Conservation (phyloP, 2,888 invertebrate species). For the Atethmia centrago region DNA sequence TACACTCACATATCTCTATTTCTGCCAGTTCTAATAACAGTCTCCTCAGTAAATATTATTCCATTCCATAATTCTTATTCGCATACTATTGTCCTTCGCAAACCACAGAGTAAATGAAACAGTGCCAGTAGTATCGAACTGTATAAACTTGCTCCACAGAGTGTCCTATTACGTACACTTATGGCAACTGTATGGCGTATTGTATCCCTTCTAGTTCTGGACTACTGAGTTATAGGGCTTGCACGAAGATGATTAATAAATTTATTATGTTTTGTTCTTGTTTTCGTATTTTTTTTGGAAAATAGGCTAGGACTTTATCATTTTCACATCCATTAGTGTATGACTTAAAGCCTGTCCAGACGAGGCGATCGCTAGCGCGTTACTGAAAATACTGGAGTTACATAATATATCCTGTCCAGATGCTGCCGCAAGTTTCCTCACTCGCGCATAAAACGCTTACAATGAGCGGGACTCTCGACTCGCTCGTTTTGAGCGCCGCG, state of each 20-base stretch:
- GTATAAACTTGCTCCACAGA: constrained; percentile 40
- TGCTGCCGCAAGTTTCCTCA: too few species aligned
- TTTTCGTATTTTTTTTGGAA: neutral
- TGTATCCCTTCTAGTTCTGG: constrained; percentile 58
- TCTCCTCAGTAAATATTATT: constrained; percentile 3
- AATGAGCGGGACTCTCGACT: too few species aligned
- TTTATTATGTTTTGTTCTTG: neutral
- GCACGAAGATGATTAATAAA: neutral
- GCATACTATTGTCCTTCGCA: constrained; percentile 5
- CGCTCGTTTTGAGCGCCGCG: too few species aligned
- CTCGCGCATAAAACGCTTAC: too few species aligned
- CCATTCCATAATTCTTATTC: neutral
- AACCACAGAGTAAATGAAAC: constrained; percentile 31
- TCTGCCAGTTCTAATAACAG: neutral
- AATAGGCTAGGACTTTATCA: neutral
- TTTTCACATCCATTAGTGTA: too few species aligned
- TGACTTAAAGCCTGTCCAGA: too few species aligned
- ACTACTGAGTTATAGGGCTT: constrained; percentile 51
- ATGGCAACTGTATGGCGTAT: constrained; percentile 62
- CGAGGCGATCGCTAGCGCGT: too few species aligned
- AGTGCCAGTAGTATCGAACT: constrained; percentile 33
- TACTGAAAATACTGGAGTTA: too few species aligned
- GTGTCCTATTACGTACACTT: constrained; percentile 56
- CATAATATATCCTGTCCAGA: too few species aligned
- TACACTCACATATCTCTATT: neutral